These are phyloP conservation scores for Ornithoptera alexandrae DNA, from an alignment of 2,888 invertebrate genomes.

Conservation along the genomic window DNA sequence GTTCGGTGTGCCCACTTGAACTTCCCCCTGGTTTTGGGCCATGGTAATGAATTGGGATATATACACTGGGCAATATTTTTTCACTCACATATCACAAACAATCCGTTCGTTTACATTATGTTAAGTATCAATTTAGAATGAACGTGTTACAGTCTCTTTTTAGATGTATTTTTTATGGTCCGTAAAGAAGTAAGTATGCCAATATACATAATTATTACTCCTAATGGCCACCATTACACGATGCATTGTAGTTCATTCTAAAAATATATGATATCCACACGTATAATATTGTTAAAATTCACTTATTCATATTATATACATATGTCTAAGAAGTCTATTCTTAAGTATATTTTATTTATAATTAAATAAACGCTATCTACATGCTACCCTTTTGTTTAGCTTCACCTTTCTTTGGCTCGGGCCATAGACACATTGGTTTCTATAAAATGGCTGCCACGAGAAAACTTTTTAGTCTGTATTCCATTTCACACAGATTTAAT, in stretches of 20 bases:
- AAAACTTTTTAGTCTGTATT: conserved; percentile 47
- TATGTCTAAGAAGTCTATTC: conserved; percentile 50
- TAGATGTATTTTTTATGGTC: conserved; percentile 61
- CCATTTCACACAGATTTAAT: conserved; percentile 40
- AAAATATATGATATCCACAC: conserved; percentile 50
- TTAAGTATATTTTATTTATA: conserved; percentile 55
- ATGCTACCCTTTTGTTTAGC: conserved; percentile 80
- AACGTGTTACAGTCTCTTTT: conserved; percentile 45
- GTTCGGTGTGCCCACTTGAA: conserved; percentile 76
- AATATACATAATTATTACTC: conserved; percentile 79
- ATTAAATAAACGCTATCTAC: conserved; percentile 73
- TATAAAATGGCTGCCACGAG: conserved; percentile 77
- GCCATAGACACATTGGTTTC: conserved; percentile 69
- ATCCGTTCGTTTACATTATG: conserved; percentile 61
- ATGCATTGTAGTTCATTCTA: conserved; percentile 74
- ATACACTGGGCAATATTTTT: conserved; percentile 61
- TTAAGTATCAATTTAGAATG: conserved; percentile 45
- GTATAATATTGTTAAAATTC: conserved; percentile 46
- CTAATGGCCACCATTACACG: conserved; percentile 81
- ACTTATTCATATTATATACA: conserved; percentile 49
- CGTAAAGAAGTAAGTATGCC: conserved; percentile 73
- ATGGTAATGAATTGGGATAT: conserved; percentile 64
- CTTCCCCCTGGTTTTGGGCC: conserved; percentile 79
- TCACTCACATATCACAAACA: conserved; percentile 59
- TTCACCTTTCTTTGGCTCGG: conserved; percentile 76